Base-by-base conservation (phyloP, 2,797 vertebrate genomes). In the Glyptemys insculpta region DNA sequence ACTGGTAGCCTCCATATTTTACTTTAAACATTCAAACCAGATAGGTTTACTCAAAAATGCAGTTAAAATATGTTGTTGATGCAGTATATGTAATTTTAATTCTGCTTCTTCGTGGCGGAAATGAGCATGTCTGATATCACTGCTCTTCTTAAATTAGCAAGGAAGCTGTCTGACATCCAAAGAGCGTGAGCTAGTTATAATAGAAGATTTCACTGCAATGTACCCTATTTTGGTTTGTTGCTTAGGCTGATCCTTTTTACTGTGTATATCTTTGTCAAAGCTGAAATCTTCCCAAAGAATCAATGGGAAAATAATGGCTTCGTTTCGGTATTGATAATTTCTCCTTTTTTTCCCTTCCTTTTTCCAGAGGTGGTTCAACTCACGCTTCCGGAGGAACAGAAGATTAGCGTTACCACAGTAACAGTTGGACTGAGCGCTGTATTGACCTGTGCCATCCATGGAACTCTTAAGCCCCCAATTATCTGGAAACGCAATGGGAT, bases 401-500 rank as follows among this genome's bases (percentile, higher is more conserved):
- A 88, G 89, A 94, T 99, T 97, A 99, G 98, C 5, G 49, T 99
- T 81, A 98, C 98, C 96, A 99, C 99, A 3, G 98, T 99, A 94
- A 99, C 99, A 0, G 99, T 99, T 6, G 99, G 99, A 25, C 98
- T 99, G 80, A 99, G 99, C 78, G 98, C 99, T 0, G 98, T 99
- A 4, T 98, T 99, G 78, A 99, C 99, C 3, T 99, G 99, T 4
- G 97, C 98, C 86, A 98, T 99, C 95, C 99, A 87, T 2, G 99
- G 99, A 79, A 98, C 98, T 0, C 98, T 99, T 97, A 98, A 99
- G 1, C 99, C 99, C 0, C 99, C 99, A 5, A 98, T 99, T 97
- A 96, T 99, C 96, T 99, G 99, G 99, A 99, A 98, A 91, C 99
- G 99, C 96, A 99, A 99, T 1, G 99, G 99, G 44, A 96, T 99